Base-by-base conservation (phyloP, 2,797 vertebrate genomes). In the Synaphobranchus kaupii region DNA sequence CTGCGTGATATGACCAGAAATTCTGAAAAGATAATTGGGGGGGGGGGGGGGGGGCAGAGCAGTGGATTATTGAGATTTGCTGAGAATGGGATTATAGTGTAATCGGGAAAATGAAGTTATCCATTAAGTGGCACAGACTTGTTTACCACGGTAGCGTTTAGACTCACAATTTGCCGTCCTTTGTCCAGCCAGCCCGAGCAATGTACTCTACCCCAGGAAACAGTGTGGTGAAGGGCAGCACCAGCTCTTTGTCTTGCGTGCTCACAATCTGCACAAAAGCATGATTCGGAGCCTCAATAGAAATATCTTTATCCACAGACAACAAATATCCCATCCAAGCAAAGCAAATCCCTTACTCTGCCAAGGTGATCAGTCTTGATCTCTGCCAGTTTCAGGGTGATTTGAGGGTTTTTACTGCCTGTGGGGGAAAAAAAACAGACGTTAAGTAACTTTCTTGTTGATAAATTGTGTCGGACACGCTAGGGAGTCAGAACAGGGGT, bases 351-450 rank as follows among this genome's bases (percentile, higher is more conserved):
- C 84, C 86, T 94, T 92, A 99, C 98, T 95, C 97, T 96, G 86
- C 98, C 98, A 91, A 97, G 96, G 56, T 92, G 95, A 89, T 99
- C 97, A 0, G 96, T 96, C 94, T 96, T 97, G 89, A 99, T 97
- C 92, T 99, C 98, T 3, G 96, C 95, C 91, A 99, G 94, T 92
- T 99, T 99, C 85, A 99, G 94, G 0, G 97, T 97, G 2, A 98
- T 98, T 92, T 97, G 97, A 85, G 98, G 98, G 88, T 99, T 99
- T 96, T 99, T 99, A 95, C 98, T 99, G 86, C 98, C 98, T 99
- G 92, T 31, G 86, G 90, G 90, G 20, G 50, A 60, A 71, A 86
- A 73, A 20, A 66, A 52, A 56, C 20, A 85, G 20, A 25, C 9
- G 48, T 80, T 76, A 15, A 44, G 28, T 25, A 10, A 20, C 39